Evolutionary conservation across 2,113 vertebrate genomes (phyloP).

Genomic region (Apeltes quadracus): DNA sequence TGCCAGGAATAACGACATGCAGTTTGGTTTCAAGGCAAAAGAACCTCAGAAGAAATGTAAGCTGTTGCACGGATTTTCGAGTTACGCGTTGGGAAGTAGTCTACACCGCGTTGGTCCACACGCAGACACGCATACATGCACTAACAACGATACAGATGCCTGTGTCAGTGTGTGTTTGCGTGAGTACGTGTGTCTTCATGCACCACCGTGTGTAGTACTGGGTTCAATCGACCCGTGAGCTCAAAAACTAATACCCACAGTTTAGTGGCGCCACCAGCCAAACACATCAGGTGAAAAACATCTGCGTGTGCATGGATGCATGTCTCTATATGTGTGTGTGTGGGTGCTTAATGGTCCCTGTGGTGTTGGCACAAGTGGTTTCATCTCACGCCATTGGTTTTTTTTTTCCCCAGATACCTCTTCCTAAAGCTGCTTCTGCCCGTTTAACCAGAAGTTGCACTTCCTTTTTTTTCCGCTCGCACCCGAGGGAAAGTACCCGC

Average conservation of each 20-base stretch:
- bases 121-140: background rate
- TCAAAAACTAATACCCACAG: constrained; percentile 3
- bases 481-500: constrained; percentile 47
- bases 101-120: background rate
- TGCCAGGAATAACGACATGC: background rate
- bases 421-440: background rate
- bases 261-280: constrained; percentile 2
- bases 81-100: background rate
- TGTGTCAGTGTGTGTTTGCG: background rate
- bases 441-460: background rate
- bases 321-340: background rate
- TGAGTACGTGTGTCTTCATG: background rate
- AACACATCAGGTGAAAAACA: constrained; percentile 23
- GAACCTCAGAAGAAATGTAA: background rate
- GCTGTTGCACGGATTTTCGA: constrained; percentile 4
- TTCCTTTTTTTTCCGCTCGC: background rate
- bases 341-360: constrained; percentile 12
- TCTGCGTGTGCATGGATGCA: background rate
- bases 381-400: constrained; percentile 24
- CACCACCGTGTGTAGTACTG: background rate
- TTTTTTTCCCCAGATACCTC: constrained; percentile 2
- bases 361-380: constrained; percentile 10
- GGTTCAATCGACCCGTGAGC: background rate
- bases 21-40: constrained; percentile 9
- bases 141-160: background rate